These are phyloP conservation scores for Clytia hemisphaerica DNA, from an alignment of 30 jellyfish, hydroid and myxozoan species.

Conservation along the genomic window DNA sequence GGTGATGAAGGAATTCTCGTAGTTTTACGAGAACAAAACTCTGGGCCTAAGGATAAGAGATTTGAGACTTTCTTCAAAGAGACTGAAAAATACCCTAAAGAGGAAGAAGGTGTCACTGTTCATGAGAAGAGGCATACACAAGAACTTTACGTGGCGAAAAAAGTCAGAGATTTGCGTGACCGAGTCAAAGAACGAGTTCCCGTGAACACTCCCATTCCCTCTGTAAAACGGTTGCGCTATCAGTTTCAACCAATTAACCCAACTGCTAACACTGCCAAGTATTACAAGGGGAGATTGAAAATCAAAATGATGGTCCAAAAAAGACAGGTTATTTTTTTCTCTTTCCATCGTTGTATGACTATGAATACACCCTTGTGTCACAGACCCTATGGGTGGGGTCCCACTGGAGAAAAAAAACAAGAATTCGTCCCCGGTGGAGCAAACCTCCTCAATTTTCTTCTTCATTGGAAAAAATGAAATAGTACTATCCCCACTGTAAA, in stretches of 20 bases:
- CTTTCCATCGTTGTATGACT: no score
- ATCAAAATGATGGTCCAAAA: constrained; percentile 7
- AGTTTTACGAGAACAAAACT: neutral
- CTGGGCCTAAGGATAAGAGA: neutral
- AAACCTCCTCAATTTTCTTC: no score
- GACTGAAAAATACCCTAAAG: neutral
- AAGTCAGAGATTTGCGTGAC: neutral
- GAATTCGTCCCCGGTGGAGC: no score
- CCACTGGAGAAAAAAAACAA: no score
- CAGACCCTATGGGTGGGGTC: no score
- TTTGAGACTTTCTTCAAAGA: neutral
- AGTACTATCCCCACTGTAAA: no score
- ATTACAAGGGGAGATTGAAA: constrained; percentile 18
- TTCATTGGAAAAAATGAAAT: no score
- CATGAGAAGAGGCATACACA: no score
- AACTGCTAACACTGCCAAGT: constrained; percentile 1
- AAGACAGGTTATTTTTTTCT: no score
- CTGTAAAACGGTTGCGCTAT: constrained; percentile 12
- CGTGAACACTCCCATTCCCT: constrained; percentile 23
- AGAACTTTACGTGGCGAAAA: no score
- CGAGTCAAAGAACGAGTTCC: constrained; percentile 17
- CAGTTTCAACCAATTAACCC: constrained; percentile 12
- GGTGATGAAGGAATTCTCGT: neutral
- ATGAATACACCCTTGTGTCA: no score
- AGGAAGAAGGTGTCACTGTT: neutral